Base-by-base conservation (phyloP, 2,888 invertebrate species). In the Gasteruption jaculator region DNA sequence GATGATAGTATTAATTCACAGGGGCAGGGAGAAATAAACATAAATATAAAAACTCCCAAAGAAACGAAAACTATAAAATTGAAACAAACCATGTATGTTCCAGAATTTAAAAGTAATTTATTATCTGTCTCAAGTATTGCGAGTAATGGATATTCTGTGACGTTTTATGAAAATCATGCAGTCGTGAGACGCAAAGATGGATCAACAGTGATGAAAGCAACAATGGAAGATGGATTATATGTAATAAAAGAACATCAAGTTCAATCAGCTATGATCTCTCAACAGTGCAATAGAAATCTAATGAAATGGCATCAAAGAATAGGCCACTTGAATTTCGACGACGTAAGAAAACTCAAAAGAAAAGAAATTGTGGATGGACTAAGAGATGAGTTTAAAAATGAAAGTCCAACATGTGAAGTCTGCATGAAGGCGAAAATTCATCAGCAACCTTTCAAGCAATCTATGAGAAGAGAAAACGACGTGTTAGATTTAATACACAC, bases 51-150 rank as follows among this genome's bases (percentile, higher is more conserved):
- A 27, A 6, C 37, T 16, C 15, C 11, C 7, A 21, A 19, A n/a
- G 2, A 1, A 20, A 2, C 12, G 5, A 48, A 48, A 18, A 2
- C 11, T 8, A 30, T 53, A 3, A 47, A 43, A 26, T 37, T 61
- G 14, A 47, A 42, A 38, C 34, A 60, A 20, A 51, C 53, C 2
- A 33, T 57, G 22, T 50, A 46, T 32, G 53, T 58, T 1, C 58
- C 58, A 11, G 48, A 53, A 4, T 43, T 64, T 14, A 47, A 52
- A 14, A 61, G 51, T 35, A 61, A 56, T 40, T 30, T 61, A 11
- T 24, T 62, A 8, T 63, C 61, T 3, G 58, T 61, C 11, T 53
- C 53, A 24, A 42, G 41, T n/a, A 53, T 60, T 36, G 58, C 59
- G n/a, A 46, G 57, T 21, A 53, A 53, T 24, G 44, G 45, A 10